Percentiles rank a stretch among this genome's conserved stretches.
Conservation (phyloP, 2,888 invertebrate species). For the Dasysyrphus albostriatus region DNA sequence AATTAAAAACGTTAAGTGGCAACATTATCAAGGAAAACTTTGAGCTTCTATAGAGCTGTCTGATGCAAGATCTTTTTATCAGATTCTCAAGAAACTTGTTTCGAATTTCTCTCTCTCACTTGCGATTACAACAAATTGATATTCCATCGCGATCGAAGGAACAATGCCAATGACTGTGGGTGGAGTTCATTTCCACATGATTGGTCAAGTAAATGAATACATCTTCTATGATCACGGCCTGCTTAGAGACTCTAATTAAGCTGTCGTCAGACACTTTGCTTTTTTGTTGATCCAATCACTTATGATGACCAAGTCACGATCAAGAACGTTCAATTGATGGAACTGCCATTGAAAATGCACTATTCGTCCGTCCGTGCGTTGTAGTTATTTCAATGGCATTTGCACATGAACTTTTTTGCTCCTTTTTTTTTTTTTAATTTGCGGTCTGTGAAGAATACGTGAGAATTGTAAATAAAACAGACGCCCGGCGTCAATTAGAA, state of each 20-base stretch:
- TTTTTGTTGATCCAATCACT: constrained; percentile 63
- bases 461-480: constrained; percentile 58
- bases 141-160: constrained; percentile 35
- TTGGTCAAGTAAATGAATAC: constrained; percentile 55
- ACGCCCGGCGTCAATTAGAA: constrained; percentile 50
- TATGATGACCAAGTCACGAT: constrained; percentile 60
- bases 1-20: not conserved
- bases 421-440: not conserved
- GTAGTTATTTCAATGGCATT: constrained; percentile 51
- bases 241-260: constrained; percentile 56
- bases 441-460: constrained; percentile 18
- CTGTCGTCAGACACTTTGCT: constrained; percentile 67
- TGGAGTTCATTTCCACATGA: constrained; percentile 46
- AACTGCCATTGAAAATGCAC: constrained; percentile 58
- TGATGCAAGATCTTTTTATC: constrained; percentile 17
- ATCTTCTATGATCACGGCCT: constrained; percentile 18
- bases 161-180: constrained; percentile 54
- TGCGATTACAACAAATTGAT: constrained; percentile 34
- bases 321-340: constrained; percentile 38
- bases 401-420: constrained; percentile 11
- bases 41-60: not conserved
- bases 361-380: not conserved
- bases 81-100: constrained; percentile 44
- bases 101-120: not conserved
- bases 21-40: not conserved